These are phyloP conservation scores for Sesamia nonagrioides DNA, from an alignment of 1,140 invertebrate species.

Conservation along the genomic window DNA sequence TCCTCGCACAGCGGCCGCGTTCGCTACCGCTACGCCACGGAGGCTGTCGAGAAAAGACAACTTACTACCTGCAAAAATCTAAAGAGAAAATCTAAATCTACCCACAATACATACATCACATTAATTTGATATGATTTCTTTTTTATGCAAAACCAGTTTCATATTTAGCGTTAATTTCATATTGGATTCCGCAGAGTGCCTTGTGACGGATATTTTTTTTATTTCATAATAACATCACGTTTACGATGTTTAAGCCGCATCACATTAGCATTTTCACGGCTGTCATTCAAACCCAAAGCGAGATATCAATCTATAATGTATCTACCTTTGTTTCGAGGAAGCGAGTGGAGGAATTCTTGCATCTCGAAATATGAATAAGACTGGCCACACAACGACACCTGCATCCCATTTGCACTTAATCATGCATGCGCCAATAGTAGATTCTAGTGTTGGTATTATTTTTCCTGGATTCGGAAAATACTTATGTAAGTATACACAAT, in stretches of 20 bases:
- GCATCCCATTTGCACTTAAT: slow-evolving; percentile 1
- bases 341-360: slow-evolving; percentile 18
- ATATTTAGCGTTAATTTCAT: neutral
- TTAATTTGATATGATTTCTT: neutral
- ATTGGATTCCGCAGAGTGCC: neutral
- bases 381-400: slow-evolving; percentile 9
- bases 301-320: slow-evolving; percentile 48
- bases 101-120: too few species aligned
- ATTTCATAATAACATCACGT: slow-evolving; percentile 40
- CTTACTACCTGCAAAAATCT: too few species aligned
- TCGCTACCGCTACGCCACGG: too few species aligned
- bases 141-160: neutral
- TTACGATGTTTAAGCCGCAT: slow-evolving; percentile 41
- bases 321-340: slow-evolving; percentile 36
- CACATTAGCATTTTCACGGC: slow-evolving; percentile 55
- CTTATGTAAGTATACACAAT: neutral
- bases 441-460: neutral
- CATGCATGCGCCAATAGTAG: slow-evolving; percentile 16
- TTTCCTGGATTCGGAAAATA: neutral
- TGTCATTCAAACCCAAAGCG: slow-evolving; percentile 54
- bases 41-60: too few species aligned
- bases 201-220: slow-evolving; percentile 25
- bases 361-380: slow-evolving; percentile 34
- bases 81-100: too few species aligned
- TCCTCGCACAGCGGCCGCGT: too few species aligned